Percentiles rank a stretch among this genome's conserved stretches.
Conservation (phyloP, 2,888 invertebrate genomes). For the Caenorhabditis imperialis region DNA sequence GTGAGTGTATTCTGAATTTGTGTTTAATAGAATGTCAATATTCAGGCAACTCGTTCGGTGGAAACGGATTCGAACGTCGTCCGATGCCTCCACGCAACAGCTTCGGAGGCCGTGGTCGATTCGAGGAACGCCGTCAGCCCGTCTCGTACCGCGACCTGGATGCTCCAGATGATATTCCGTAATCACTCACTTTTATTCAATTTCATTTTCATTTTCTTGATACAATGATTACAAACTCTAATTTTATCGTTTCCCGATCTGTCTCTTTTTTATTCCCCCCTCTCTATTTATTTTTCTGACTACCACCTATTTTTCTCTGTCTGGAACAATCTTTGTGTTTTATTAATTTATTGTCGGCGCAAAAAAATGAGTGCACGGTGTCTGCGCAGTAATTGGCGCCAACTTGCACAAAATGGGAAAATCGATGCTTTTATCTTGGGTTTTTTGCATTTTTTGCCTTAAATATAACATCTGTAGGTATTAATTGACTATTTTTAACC, state of each 20-base stretch:
- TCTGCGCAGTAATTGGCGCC: too few species aligned
- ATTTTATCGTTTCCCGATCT: too few species aligned
- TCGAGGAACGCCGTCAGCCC: conserved; percentile 79
- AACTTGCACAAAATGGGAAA: too few species aligned
- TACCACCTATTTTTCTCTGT: too few species aligned
- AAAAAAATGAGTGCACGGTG: too few species aligned
- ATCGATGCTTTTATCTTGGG: too few species aligned
- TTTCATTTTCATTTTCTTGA: background rate
- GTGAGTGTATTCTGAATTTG: background rate
- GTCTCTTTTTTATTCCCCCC: too few species aligned
- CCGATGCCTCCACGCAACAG: conserved; percentile 34
- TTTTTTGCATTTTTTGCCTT: too few species aligned
- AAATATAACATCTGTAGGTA: too few species aligned
- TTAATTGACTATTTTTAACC: too few species aligned
- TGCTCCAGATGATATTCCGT: conserved; percentile 84
- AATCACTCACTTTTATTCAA: conserved; percentile 14
- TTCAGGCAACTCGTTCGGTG: conserved; percentile 47
- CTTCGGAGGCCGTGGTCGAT: conserved; percentile 55
- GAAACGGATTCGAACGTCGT: conserved; percentile 38
- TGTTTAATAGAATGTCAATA: background rate
- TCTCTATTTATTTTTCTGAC: too few species aligned
- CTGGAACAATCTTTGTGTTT: background rate
- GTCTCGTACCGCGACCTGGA: conserved; percentile 92
- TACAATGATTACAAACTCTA: too few species aligned
- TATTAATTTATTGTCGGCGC: conserved; percentile 1